Evolutionary conservation across 1,140 invertebrate genomes (phyloP), one percentile per base, ranked within the genome.

Genomic region (Protaetia brevitarsis): DNA sequence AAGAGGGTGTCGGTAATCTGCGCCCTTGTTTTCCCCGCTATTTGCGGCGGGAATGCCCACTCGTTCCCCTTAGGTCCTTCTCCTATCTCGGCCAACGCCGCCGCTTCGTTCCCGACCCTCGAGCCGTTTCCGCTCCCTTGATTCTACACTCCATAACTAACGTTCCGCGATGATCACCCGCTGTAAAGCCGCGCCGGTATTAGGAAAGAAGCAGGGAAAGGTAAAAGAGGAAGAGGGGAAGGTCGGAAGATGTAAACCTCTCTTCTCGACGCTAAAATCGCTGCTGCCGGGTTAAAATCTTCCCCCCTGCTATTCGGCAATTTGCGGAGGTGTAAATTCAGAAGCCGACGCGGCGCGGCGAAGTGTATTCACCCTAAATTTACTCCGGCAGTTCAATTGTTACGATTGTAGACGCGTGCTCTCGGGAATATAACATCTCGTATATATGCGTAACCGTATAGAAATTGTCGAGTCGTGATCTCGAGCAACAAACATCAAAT

Each of bases 1-100:
- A 62, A 66, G 31, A 34, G 57, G 65, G 65, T 66, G 57, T 61
- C 34, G 57, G 65, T 66, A 66, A 66, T 66, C 65, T 60, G 58
- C 65, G 27, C 65, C 57, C 65, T 61, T 61, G 57, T 60, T 66
- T 66, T 58, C 58, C 34, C 30, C 41, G 57, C 57, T 61, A 66
- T 66, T 66, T 66, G 65, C 58, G 65, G 65, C 23, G 10, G 57
- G 19, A n/a, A 34, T 7, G 31, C 10, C 57, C 10, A 29, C 29
- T 29, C 65, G 31, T 28, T 26, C 57, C 65, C n/a, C 36, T 58
- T 30, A 27, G 26, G 36, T n/a, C 65, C 59, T 60, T 61, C 58
- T 58, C n/a, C 61, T 66, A 66, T 66, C 65, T 65, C 16, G 37
- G 21, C 34, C 34, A 16, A 51, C 41, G n/a, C 11, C 26, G 28